A percentile compares a stretch with the other conserved stretches of the same genome.
Evolutionary conservation across 1,140 invertebrate species (phyloP).

Genomic region (Caenorhabditis inopinata): DNA sequence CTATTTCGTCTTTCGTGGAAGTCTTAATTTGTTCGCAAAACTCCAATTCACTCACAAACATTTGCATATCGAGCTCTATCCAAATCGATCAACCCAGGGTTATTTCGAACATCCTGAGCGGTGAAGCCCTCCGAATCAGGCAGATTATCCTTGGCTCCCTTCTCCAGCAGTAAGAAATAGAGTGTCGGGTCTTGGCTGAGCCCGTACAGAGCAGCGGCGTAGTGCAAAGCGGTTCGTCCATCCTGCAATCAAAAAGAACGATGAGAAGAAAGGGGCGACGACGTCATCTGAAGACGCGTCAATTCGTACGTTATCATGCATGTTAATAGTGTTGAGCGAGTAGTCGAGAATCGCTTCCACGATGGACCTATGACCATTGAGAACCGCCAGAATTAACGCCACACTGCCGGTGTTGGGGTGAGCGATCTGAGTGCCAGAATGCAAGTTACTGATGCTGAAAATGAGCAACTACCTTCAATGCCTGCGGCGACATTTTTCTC

Average conservation of each 20-base stretch:
- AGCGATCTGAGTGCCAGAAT: background rate
- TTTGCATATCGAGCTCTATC: constrained; percentile 22
- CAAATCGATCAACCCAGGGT: constrained; percentile 35
- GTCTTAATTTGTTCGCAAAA: background rate
- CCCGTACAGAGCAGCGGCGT: constrained; percentile 74
- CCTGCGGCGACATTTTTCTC: constrained; percentile 29
- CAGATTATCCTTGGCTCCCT: constrained; percentile 55
- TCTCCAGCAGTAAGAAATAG: constrained; percentile 56
- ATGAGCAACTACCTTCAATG: constrained; percentile 16
- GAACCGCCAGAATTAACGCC: background rate
- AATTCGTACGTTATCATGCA: constrained; percentile 30
- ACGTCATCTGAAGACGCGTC: background rate
- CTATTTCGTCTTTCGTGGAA: too few relatives aligned
- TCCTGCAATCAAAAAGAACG: constrained; percentile 68
- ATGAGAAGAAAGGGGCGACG: too few relatives aligned
- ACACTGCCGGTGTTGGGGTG: constrained; percentile 30
- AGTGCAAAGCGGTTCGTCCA: constrained; percentile 84
- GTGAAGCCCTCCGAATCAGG: constrained; percentile 42
- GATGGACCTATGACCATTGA: background rate
- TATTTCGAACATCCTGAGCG: constrained; percentile 12
- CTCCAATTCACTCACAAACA: constrained; percentile 30
- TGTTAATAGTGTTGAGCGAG: background rate
- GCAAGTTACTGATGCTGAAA: background rate
- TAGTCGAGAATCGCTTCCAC: constrained; percentile 10
- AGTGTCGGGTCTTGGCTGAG: constrained; percentile 43